phyloP scores from a whole-genome alignment of 2,797 vertebrate species.

The Babyrousa celebensis region DNA sequence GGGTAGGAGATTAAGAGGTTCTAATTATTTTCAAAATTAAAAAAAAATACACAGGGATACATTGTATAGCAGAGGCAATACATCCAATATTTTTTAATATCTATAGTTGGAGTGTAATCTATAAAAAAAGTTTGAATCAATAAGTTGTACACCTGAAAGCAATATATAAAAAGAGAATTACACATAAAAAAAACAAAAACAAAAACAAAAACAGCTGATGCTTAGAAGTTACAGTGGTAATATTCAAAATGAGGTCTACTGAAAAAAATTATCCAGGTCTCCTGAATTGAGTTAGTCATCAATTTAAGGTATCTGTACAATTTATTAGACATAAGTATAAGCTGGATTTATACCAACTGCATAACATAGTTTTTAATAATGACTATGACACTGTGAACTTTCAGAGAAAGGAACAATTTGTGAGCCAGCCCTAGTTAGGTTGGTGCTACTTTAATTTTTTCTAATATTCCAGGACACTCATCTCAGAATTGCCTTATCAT shows the following conservation, averaged over 20 bases:
- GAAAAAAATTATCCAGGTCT: constrained; percentile 9
- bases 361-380: neutral
- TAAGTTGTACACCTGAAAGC: no score
- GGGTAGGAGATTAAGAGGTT: no score
- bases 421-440: neutral
- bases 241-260: neutral
- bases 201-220: neutral
- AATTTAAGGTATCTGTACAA: neutral
- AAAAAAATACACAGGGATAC: no score
- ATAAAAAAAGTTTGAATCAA: no score
- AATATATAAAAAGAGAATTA: no score
- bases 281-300: neutral
- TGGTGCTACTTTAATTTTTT: neutral
- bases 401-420: constrained; percentile 21
- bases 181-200: neutral
- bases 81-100: no score
- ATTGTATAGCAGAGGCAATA: no score
- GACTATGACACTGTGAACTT: neutral
- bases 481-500: neutral
- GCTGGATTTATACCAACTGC: neutral
- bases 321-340: neutral
- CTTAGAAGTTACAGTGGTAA: neutral
- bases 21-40: no score
- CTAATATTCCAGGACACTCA: neutral
- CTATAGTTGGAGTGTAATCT: no score